phyloP scores from a whole-genome alignment of 2,113 vertebrate genomes.

The Coreoperca whiteheadi region DNA sequence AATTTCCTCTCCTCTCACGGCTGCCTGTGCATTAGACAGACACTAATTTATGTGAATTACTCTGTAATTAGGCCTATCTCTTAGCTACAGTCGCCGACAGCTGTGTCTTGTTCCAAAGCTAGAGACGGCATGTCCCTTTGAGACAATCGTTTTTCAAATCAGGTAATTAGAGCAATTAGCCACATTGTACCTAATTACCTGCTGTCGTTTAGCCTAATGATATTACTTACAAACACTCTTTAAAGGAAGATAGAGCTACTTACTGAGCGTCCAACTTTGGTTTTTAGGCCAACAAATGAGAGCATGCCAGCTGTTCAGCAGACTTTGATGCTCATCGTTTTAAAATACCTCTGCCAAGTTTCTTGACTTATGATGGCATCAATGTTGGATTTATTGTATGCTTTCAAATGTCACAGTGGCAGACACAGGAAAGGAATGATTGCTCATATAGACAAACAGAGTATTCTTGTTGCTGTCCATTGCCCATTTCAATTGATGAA shows the following conservation, averaged over 20 bases:
- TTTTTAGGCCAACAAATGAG: conserved; percentile 62
- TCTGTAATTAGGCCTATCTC: conserved; percentile 74
- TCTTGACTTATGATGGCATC: conserved; percentile 41
- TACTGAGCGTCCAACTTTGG: conserved; percentile 49
- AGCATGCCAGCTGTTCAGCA: conserved; percentile 70
- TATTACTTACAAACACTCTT: conserved; percentile 77
- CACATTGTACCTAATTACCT: conserved; percentile 73
- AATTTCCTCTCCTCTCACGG: conserved; percentile 54
- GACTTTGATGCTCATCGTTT: conserved; percentile 47
- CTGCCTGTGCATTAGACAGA: conserved; percentile 59
- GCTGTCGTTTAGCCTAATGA: conserved; percentile 75
- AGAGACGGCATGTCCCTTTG: conserved; percentile 64
- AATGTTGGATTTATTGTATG: conserved; percentile 24
- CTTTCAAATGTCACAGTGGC: conserved; percentile 25
- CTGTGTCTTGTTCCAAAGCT: conserved; percentile 62
- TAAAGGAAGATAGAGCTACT: conserved; percentile 68
- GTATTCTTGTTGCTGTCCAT: conserved; percentile 4
- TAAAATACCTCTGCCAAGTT: conserved; percentile 16
- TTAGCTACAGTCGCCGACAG: conserved; percentile 68
- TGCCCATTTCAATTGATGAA: conserved; percentile 24
- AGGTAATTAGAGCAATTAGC: conserved; percentile 77
- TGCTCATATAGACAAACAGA: background rate
- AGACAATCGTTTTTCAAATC: conserved; percentile 73
- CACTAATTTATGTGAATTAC: conserved; percentile 78
- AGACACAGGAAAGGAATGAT: conserved; percentile 20